phyloP scores from a whole-genome alignment of 2,797 vertebrate species.

The Phoeniculus purpureus region DNA sequence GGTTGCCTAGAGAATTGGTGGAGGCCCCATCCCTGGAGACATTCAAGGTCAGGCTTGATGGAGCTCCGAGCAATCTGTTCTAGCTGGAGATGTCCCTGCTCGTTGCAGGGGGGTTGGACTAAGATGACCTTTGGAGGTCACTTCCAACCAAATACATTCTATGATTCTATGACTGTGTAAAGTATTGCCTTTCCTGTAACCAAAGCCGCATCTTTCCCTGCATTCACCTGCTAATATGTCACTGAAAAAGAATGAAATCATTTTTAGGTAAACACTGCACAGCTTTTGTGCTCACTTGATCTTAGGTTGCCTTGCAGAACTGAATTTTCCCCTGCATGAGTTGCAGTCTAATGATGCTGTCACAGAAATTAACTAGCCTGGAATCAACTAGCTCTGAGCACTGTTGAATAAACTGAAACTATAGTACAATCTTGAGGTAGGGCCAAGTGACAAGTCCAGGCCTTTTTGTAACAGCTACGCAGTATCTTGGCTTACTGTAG shows the following conservation, averaged over 20 bases:
- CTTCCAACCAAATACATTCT: no score
- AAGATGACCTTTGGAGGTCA: no score
- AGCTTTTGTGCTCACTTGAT: not conserved
- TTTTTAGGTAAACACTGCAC: constrained; percentile 8
- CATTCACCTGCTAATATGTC: not conserved
- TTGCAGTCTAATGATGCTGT: not conserved
- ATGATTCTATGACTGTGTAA: not conserved
- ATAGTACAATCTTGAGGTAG: not conserved
- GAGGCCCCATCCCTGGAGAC: no score
- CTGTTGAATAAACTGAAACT: constrained; percentile 12
- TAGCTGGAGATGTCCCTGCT: no score
- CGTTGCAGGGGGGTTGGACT: no score
- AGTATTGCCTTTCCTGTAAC: constrained; percentile 25
- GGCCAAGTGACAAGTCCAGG: not conserved
- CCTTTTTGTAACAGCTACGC: not conserved
- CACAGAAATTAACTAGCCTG: constrained; percentile 5
- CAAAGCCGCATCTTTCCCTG: constrained; percentile 1
- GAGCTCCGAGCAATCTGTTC: no score
- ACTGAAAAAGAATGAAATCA: constrained; percentile 5
- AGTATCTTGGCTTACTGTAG: not conserved
- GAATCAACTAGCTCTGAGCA: constrained; percentile 3
- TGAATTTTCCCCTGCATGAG: not conserved
- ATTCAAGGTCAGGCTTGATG: no score
- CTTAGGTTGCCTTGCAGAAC: not conserved
- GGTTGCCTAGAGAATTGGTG: no score